These are phyloP conservation scores for Propithecus deckenii DNA, from an alignment of 2,797 vertebrate species.

Conservation along the genomic window DNA sequence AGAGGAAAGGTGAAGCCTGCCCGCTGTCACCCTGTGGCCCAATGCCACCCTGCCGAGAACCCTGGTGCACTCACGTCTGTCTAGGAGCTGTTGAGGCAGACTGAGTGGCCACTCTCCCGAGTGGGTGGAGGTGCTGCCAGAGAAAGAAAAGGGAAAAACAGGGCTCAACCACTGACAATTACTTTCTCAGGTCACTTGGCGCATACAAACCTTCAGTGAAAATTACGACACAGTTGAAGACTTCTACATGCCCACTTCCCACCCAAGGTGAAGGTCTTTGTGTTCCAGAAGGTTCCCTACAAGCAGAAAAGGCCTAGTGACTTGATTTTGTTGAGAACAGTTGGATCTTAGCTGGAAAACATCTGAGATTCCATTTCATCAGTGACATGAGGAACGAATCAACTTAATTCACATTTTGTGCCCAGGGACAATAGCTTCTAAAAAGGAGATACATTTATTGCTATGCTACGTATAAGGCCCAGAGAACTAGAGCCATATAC, in stretches of 20 bases:
- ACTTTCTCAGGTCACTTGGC: not conserved
- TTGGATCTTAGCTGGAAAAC: not conserved
- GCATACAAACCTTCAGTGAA: not conserved
- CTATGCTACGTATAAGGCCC: not conserved
- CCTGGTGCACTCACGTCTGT: not conserved
- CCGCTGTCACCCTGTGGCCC: not conserved
- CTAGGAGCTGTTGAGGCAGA: not conserved
- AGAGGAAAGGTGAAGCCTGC: not conserved
- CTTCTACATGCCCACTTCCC: not conserved
- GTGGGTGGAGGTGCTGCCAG: not conserved
- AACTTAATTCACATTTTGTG: not conserved
- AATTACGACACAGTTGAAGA: not conserved
- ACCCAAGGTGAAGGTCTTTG: not conserved
- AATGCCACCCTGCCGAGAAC: not conserved
- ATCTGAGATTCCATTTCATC: not conserved
- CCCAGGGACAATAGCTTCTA: not conserved
- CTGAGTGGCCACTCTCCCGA: not conserved
- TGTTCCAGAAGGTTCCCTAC: not conserved
- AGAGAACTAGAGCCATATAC: not conserved
- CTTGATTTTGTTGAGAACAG: not conserved
- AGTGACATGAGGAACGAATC: not conserved
- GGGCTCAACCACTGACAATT: not conserved
- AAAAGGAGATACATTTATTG: not conserved
- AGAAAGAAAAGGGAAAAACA: not conserved
- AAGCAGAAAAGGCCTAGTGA: not conserved